These are phyloP conservation scores for Trichonephila inaurata DNA, from an alignment of 1,140 invertebrate genomes.

Conservation along the genomic window DNA sequence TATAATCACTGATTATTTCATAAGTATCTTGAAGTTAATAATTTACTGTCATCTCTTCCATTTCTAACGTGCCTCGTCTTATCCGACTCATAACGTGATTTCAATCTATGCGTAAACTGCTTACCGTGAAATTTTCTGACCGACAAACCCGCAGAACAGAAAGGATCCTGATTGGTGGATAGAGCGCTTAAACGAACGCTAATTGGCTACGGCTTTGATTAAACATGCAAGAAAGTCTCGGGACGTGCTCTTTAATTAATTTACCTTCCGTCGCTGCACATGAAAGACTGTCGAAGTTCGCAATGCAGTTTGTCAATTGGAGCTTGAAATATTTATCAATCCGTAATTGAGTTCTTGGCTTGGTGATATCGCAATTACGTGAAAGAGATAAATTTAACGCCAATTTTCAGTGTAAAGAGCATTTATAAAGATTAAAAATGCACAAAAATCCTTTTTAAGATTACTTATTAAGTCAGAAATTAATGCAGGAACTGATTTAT, in stretches of 20 bases:
- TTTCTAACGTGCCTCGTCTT: too few relatives aligned
- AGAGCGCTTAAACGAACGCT: background rate
- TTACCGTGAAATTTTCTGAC: background rate
- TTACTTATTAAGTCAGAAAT: too few relatives aligned
- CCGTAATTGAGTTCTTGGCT: background rate
- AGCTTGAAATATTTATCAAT: background rate
- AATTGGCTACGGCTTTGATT: background rate
- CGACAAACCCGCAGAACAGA: background rate
- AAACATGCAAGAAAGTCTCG: background rate
- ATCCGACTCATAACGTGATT: too few relatives aligned
- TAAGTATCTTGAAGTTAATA: background rate
- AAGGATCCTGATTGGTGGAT: background rate
- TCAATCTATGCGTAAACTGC: background rate
- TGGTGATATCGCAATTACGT: background rate
- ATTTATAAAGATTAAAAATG: background rate
- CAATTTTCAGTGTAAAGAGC: background rate
- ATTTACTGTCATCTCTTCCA: background rate
- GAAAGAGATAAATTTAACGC: background rate
- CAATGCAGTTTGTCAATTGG: background rate
- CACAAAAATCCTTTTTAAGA: background rate
- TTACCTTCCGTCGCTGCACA: background rate
- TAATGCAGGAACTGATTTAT: too few relatives aligned
- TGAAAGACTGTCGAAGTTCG: background rate
- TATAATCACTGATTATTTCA: background rate
- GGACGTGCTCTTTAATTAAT: conserved; percentile 3